phyloP scores from a whole-genome alignment of 2,113 vertebrate species.

The Noturus placidus region DNA sequence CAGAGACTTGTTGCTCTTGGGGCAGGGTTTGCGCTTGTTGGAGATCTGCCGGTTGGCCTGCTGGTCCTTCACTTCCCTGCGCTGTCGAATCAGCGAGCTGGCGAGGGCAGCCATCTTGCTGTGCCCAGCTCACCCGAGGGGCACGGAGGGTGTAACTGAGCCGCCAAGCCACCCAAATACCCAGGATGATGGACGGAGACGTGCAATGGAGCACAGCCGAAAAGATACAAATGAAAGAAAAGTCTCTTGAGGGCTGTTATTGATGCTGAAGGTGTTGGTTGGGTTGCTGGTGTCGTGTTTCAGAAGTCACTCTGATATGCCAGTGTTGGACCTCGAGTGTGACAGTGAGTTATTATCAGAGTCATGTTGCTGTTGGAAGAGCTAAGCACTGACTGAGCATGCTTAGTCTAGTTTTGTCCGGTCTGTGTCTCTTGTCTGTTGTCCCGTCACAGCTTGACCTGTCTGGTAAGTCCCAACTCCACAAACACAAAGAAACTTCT shows the following conservation, averaged over 20 bases:
- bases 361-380: conserved; percentile 49
- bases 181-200: conserved; percentile 63
- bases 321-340: conserved; percentile 41
- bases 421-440: neutral
- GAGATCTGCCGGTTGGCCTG: conserved; percentile 80
- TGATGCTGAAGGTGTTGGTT: conserved; percentile 3
- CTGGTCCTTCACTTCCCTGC: conserved; percentile 84
- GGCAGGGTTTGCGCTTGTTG: conserved; percentile 84
- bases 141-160: conserved; percentile 68
- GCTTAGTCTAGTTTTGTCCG: neutral
- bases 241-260: conserved; percentile 38
- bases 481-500: neutral
- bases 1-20: conserved; percentile 86
- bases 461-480: conserved; percentile 10
- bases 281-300: conserved; percentile 40
- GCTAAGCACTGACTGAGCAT: conserved; percentile 10
- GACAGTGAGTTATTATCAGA: conserved; percentile 38
- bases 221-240: neutral
- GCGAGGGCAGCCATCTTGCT: conserved; percentile 85
- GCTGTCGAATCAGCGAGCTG: conserved; percentile 87
- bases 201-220: conserved; percentile 28
- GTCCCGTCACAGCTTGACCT: conserved; percentile 6
- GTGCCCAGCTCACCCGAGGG: conserved; percentile 63
- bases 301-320: conserved; percentile 50
- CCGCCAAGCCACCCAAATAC: conserved; percentile 68